Percentiles rank a stretch among this genome's conserved stretches.
These are phyloP conservation scores for Yponomeuta sedellus DNA, from an alignment of 2,888 invertebrate species.

Conservation along the genomic window DNA sequence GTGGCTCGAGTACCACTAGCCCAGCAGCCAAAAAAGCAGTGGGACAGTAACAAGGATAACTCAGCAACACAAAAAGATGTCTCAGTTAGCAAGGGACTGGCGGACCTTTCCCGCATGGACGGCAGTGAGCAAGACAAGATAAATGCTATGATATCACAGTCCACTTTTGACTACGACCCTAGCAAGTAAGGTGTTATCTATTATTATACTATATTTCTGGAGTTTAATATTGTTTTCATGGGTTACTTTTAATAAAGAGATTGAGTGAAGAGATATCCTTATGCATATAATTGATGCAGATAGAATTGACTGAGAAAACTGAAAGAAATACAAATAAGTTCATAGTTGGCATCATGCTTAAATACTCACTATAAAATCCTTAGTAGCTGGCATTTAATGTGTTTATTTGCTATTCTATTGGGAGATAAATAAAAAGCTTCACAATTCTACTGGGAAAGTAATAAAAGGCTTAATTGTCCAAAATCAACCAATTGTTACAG, in stretches of 20 bases:
- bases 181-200: constrained; percentile 84
- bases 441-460: too few relatives aligned
- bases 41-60: constrained; percentile 78
- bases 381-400: too few relatives aligned
- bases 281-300: too few relatives aligned
- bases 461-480: too few relatives aligned
- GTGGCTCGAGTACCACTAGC: constrained; percentile 94
- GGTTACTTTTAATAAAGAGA: background rate
- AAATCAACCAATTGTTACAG: constrained; percentile 67
- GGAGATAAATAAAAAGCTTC: too few relatives aligned
- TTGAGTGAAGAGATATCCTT: too few relatives aligned
- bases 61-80: constrained; percentile 65
- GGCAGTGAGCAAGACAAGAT: constrained; percentile 98
- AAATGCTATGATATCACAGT: constrained; percentile 97
- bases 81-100: constrained; percentile 79
- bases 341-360: too few relatives aligned
- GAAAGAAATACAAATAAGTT: too few relatives aligned
- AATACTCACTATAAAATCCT: too few relatives aligned
- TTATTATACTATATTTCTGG: constrained; percentile 21
- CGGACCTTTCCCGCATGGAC: constrained; percentile 92
- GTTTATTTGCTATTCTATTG: too few relatives aligned
- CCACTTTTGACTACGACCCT: constrained; percentile 97
- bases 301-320: too few relatives aligned
- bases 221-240: background rate
- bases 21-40: constrained; percentile 85